Evolutionary conservation across 2,797 vertebrate species (phyloP), one percentile per base, ranked within the genome.

Genomic region (Podarcis siculus): DNA sequence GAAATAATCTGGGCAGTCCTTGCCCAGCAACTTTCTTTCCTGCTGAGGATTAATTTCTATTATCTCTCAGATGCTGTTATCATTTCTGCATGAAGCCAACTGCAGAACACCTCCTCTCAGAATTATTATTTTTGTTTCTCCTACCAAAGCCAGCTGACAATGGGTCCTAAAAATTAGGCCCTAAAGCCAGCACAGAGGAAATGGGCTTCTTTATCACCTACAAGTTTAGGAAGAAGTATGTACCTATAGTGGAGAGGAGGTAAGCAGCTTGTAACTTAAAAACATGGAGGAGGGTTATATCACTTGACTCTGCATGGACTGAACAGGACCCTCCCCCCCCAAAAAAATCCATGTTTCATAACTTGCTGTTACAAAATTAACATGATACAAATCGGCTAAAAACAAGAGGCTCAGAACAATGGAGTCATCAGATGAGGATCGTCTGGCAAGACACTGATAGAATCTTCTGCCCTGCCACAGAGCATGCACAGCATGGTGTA

Each of bases 401-500:
- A 76, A 72, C 80, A 80, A 49, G 76, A 81, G 66, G 55, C 93
- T 96, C 97, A 99, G 92, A 98, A 98, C 78, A 99, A 97, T 0
- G 98, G 97, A 1, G 98, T 98, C 83, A 97, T 98, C 94, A 99
- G 98, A 92, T 98, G 97, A 73, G 98, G 99, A 92, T 99, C 98
- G 0, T 99, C 98, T 0, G 99, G 99, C 49, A 99, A 96, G 89
- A 99, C 96, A 66, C 98, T 99, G 97, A 99, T 90, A 23, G 98
- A 98, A 94, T 99, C 99, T 94, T 99, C 99, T 0, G 98, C 98
- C 90, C 98, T 98, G 90, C 99, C 99, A 35, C 99, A 99, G 79
- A 99, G 96, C 96, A 99, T 97, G 95, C 99, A 99, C 87, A 99
- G 96, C 99, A 99, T 99, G 1, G 98, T 99, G 93, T 99, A 99